These are phyloP conservation scores for Euplexia lucipara DNA, from an alignment of 2,888 invertebrate species.

Conservation along the genomic window DNA sequence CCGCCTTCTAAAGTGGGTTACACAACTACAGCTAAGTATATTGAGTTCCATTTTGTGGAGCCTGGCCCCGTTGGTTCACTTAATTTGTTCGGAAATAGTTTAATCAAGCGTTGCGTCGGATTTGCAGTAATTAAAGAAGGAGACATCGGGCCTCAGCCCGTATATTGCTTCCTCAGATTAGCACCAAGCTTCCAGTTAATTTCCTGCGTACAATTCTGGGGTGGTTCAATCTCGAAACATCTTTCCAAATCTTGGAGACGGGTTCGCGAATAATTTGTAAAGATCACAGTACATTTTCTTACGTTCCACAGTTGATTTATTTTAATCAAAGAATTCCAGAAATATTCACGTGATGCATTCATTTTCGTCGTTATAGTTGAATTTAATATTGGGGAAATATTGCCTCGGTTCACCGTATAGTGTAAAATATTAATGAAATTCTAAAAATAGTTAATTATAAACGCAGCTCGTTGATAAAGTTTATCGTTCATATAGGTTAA, in stretches of 20 bases:
- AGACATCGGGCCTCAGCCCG: constrained; percentile 70
- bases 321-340: constrained; percentile 8
- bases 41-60: constrained; percentile 67
- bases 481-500: constrained; percentile 15
- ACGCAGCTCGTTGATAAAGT: constrained; percentile 40
- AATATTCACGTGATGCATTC: constrained; percentile 1
- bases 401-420: constrained; percentile 23
- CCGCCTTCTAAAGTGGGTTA: constrained; percentile 52
- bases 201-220: constrained; percentile 78
- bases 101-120: constrained; percentile 78
- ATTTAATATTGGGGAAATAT: constrained; percentile 30
- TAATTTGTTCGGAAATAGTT: constrained; percentile 80
- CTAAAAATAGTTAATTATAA: constrained; percentile 54
- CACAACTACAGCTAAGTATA: constrained; percentile 57
- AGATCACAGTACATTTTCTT: constrained; percentile 21
- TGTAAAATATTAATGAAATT: constrained; percentile 49
- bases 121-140: constrained; percentile 82
- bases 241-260: constrained; percentile 60
- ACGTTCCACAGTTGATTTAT: constrained; percentile 10
- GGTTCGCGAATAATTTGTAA: constrained; percentile 24
- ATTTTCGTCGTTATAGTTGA: constrained; percentile 11
- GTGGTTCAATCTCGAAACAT: constrained; percentile 70
- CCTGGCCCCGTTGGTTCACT: constrained; percentile 63
- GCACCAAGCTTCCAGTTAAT: constrained; percentile 80
- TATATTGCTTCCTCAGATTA: constrained; percentile 85